Base-by-base conservation (phyloP, 2,888 invertebrate genomes). In the Zootermopsis nevadensis region DNA sequence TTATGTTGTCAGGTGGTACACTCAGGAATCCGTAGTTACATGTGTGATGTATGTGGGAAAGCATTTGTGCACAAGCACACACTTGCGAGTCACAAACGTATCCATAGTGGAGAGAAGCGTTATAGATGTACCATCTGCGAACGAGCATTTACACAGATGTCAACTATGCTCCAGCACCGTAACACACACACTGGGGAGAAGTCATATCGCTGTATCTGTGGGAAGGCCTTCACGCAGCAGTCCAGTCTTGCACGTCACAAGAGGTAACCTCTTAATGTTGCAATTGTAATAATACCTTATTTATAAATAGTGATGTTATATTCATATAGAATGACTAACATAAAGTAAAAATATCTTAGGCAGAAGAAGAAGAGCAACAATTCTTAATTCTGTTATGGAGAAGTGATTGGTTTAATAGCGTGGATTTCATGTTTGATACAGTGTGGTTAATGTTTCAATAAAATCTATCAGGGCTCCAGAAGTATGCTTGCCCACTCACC, bases 21-120 rank as follows among this genome's bases (percentile, higher is more conserved):
- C n/a, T 81, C 83, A 31, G 83, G 83, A 35, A 31, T 83, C 24
- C 27, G 81, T 24, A 83, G 83, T 38, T 83, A 67, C 48, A 83
- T 83, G 83, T 83, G 83, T 76, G 83, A 83, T 48, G 67, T 81
- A 8, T 83, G 83, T 83, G 83, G 83, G 1, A 83, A 83, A 66
- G 81, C 76, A 42, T 83, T 83, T 77, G 66, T 77, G 22, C 81
- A 83, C 66, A 83, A 48, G 31, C 76, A 81, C 30, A 81, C 81
- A 0, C 69, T 83, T n/a, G 66, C 77, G 30, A 81, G 76, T 81
- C 83, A 83, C 67, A 83, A 83, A n/a, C 83, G 83, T 31, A 83
- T 83, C 67, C 83, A 83, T 76, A 83, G 81, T 66, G 83, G 83
- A 22, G 83, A 83, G 77, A 83, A 83, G 77, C 42, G 81, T 22